Evolutionary conservation across 2,113 vertebrate species (phyloP), one percentile per base, ranked within the genome.

Genomic region (Montifringilla adamsi): DNA sequence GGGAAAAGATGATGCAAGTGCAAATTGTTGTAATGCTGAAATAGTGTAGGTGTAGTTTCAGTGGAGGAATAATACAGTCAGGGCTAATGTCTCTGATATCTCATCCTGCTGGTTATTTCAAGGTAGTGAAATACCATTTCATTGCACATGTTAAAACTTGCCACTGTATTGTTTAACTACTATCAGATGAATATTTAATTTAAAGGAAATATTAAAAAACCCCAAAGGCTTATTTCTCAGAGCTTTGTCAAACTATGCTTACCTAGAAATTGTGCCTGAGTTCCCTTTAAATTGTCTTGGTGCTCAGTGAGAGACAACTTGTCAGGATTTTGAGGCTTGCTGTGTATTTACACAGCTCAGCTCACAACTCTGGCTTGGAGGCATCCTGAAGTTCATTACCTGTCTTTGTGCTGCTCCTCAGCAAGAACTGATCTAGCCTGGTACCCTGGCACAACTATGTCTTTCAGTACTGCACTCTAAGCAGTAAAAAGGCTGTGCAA

Each of bases 1-100:
- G 8, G 90, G 86, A 90, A 95, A 91, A 72, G 52, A 89, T 96
- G 84, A 97, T 70, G 79, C 82, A 95, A 96, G 88, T 93, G 89
- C 46, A 80, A 95, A 76, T 63, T 87, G 35, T 58, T 81, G 47
- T 55, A 56, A 67, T 74, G 87, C 67, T 88, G 90, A 96, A 94
- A 96, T 64, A 60, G 68, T 68, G 92, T 84, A 91, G 92, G 87
- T 93, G 82, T 93, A 84, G 75, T 91, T 94, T 90, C 87, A 92
- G 81, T 62, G 47, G 50, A 66, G 67, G 56, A 72, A 41, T 56
- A 83, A 78, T 21, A 49, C 14, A 85, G 27, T 31, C 49, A 73
- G 59, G 68, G 47, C 23, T 85, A 46, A 76, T n/a, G 30, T 60
- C 43, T 82, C 44, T 62, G 66, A 30, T 93, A 72, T 24, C 67